A percentile compares a stretch with the other conserved stretches of the same genome.
These are phyloP conservation scores for Lasioglossum oenotherae DNA, from an alignment of 2,888 invertebrate genomes.

Conservation along the genomic window DNA sequence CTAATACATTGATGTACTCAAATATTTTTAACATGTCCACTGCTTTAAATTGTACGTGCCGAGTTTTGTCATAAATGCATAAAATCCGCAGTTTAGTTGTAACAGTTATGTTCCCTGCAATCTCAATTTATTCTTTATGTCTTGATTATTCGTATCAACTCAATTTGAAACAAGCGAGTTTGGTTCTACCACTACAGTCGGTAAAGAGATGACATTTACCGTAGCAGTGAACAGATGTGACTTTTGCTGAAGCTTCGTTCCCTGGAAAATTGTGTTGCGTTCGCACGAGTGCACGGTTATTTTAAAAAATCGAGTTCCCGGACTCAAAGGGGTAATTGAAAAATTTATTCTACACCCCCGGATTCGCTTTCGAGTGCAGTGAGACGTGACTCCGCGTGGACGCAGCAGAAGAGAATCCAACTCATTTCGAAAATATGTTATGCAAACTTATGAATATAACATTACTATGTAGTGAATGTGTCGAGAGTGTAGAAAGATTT, in stretches of 20 bases:
- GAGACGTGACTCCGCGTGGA: slow-evolving; percentile 36
- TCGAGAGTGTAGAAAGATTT: slow-evolving; percentile 67
- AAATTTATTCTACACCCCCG: not conserved
- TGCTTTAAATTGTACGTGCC: no score
- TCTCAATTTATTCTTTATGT: not conserved
- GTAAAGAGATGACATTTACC: not conserved
- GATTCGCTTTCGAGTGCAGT: not conserved
- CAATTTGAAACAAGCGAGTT: not conserved
- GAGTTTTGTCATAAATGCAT: no score
- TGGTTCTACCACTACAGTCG: not conserved
- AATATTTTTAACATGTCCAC: no score
- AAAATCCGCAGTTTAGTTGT: no score
- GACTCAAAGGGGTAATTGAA: not conserved
- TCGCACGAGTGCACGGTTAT: not conserved
- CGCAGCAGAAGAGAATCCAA: slow-evolving; percentile 61
- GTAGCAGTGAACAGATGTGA: not conserved
- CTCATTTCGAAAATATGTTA: slow-evolving; percentile 69
- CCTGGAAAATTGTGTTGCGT: not conserved
- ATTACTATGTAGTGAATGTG: slow-evolving; percentile 72
- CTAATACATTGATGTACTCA: no score
- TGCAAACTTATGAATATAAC: slow-evolving; percentile 70
- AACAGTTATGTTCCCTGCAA: no score
- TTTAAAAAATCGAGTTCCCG: not conserved
- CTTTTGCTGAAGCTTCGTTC: not conserved
- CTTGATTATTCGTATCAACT: not conserved